A percentile compares a stretch with the other conserved stretches of the same genome.
Evolutionary conservation across 2,888 invertebrate species (phyloP).

Genomic region (Corbicula japonica): DNA sequence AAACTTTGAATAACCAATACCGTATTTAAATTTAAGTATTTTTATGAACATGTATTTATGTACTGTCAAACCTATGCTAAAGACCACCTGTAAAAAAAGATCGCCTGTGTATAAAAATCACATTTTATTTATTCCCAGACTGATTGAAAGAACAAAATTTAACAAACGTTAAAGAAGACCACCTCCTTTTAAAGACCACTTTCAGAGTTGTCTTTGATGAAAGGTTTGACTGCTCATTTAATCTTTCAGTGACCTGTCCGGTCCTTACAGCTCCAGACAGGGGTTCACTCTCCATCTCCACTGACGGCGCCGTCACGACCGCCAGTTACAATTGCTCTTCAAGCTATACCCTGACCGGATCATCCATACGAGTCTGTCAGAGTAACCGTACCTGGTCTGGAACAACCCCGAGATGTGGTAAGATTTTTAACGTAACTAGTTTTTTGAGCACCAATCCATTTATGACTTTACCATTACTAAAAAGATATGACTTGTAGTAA

Average conservation of each 20-base stretch:
- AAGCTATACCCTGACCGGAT: conserved; percentile 41
- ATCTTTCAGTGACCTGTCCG: conserved; percentile 55
- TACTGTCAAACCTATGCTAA: no score
- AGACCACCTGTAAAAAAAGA: no score
- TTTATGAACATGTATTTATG: no score
- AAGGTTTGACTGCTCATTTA: not conserved
- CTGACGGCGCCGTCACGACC: conserved; percentile 45
- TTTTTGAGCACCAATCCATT: not conserved
- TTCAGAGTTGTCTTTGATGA: no score
- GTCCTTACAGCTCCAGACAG: conserved; percentile 10
- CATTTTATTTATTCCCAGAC: no score
- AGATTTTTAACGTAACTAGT: conserved; percentile 17
- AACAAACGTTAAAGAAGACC: no score
- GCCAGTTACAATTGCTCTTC: conserved; percentile 48
- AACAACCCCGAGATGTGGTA: conserved; percentile 50
- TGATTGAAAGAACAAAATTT: no score
- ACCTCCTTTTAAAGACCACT: no score
- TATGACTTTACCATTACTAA: not conserved
- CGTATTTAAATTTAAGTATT: no score
- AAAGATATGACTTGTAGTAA: not conserved
- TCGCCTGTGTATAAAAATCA: no score
- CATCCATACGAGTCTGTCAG: conserved; percentile 42
- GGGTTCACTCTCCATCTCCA: conserved; percentile 40
- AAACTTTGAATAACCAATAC: no score
- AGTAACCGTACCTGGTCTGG: conserved; percentile 52